These are phyloP conservation scores for Volucella inflata DNA, from an alignment of 2,888 invertebrate species.

Conservation along the genomic window DNA sequence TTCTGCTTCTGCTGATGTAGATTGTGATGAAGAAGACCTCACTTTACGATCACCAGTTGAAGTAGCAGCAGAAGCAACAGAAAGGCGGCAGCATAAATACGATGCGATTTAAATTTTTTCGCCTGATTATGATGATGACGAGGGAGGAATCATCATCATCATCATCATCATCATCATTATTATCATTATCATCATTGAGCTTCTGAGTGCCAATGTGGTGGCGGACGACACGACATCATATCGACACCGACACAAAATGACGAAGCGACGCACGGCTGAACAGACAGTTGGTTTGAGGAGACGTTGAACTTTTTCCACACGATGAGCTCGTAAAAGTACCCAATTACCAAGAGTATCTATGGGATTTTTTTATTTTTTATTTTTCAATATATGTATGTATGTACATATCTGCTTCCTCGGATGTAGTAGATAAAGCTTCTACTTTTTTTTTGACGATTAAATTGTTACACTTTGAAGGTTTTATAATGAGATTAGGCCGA, in stretches of 20 bases:
- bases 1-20: constrained; percentile 17
- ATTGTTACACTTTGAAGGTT: constrained; percentile 56
- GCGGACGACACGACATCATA: constrained; percentile 10
- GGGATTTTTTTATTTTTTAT: constrained; percentile 27
- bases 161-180: constrained; percentile 47
- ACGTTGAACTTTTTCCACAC: constrained; percentile 74
- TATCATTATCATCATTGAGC: constrained; percentile 53
- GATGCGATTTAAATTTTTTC: constrained; percentile 68
- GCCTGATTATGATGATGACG: constrained; percentile 61
- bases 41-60: background rate
- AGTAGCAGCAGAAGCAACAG: too few species aligned
- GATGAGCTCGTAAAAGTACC: constrained; percentile 60
- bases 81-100: constrained; percentile 53
- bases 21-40: constrained; percentile 49
- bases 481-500: constrained; percentile 36
- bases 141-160: constrained; percentile 16
- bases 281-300: constrained; percentile 25
- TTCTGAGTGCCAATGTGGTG: constrained; percentile 54
- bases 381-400: too few species aligned
- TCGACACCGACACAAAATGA: too few species aligned
- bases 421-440: constrained; percentile 3
- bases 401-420: constrained; percentile 13
- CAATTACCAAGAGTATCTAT: constrained; percentile 39
- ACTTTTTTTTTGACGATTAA: constrained; percentile 44
- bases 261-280: background rate